Evolutionary conservation across 2,113 vertebrate genomes (phyloP), one percentile per base, ranked within the genome.

Genomic region (Zapus hudsonius): DNA sequence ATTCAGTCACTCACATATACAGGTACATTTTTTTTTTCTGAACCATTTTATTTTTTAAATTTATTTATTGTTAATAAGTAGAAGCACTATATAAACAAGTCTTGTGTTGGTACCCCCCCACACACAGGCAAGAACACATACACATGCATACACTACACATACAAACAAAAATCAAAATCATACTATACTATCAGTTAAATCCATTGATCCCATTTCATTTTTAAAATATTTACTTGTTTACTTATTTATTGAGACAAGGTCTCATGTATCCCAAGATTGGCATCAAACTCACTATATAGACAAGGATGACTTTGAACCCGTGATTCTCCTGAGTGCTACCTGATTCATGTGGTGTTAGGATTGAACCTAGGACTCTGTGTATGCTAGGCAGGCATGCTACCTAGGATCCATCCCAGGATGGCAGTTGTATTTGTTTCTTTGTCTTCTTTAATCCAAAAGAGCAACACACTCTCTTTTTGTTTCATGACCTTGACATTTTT

Each of bases 401-500:
- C 57, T 25, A 70, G 38, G 25, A 83, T 89, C 72, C 9, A 20
- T 67, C 75, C 40, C 17, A 78, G 80, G 25, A 42, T 81, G 27
- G 23, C 31, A 31, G 76, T 31, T 75, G 29, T 33, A 75, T 38
- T 47, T 78, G 38, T 92, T 25, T 85, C 84, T 86, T 90, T 91
- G 61, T 84, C 73, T 64, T 57, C 79, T 93, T 94, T 47, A 69
- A 19, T 66, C 36, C 27, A 87, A 47, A 93, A 55, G 27, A 69
- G 42, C 80, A 88, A 85, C 25, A 79, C 52, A 57, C 16, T 82
- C 52, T 69, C 72, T 89, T 84, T 92, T 25, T 90, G 44, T 85
- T 81, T 61, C 44, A 42, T 66, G 66, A 92, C 84, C 67, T 94
- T 84, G 74, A 88, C 36, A 66, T 82, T 78, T 84, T 64, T 90